A percentile compares a stretch with the other conserved stretches of the same genome.
Evolutionary conservation across 2,113 vertebrate species (phyloP).

Genomic region (Megaceryle torquata): DNA sequence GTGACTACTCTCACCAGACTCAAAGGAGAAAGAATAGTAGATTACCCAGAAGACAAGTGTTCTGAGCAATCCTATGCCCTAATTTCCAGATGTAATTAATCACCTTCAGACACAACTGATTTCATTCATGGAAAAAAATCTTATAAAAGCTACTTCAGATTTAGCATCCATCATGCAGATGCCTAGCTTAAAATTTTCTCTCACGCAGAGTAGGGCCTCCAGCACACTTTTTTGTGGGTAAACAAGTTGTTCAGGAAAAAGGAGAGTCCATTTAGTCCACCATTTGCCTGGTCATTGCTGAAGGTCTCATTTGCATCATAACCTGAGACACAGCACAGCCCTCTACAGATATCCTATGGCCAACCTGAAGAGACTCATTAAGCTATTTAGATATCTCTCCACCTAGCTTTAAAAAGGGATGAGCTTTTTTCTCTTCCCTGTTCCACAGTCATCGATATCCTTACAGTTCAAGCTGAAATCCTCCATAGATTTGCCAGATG

Average conservation of each 20-base stretch:
- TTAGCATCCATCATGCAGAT: not conserved
- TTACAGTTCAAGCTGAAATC: not conserved
- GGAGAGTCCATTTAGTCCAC: not conserved
- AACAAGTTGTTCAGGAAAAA: not conserved
- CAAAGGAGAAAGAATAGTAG: not conserved
- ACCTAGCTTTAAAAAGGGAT: not conserved
- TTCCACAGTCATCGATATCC: not conserved
- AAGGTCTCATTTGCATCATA: not conserved
- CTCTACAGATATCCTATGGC: not conserved
- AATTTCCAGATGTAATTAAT: not conserved
- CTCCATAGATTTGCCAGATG: not conserved
- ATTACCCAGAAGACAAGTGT: not conserved
- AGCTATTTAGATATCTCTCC: not conserved
- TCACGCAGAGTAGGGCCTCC: not conserved
- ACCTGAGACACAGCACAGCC: not conserved
- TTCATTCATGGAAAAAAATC: not conserved
- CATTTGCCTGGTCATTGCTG: not conserved
- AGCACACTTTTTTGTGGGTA: not conserved
- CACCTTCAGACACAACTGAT: not conserved
- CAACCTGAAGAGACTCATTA: not conserved
- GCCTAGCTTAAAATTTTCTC: not conserved
- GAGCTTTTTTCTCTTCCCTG: not conserved
- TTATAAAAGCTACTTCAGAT: not conserved
- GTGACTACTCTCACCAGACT: not conserved
- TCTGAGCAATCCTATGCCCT: not conserved